Conservation (phyloP, 2,113 vertebrate species). For the Naja naja region DNA sequence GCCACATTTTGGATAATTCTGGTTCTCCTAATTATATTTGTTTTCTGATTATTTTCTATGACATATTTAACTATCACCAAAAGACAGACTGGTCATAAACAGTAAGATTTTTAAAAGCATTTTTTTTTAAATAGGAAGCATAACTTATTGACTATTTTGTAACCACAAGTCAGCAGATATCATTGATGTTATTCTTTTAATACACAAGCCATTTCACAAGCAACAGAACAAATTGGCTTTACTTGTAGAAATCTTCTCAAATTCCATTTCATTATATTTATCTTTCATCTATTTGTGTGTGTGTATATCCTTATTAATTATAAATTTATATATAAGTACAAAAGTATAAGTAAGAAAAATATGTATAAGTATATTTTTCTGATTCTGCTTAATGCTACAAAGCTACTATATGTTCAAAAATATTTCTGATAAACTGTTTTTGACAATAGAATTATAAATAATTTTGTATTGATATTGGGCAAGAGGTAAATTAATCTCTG, state of each 20-base stretch:
- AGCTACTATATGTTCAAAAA: neutral
- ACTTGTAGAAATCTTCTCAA: neutral
- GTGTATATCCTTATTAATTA: too few relatives aligned
- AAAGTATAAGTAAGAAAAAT: too few relatives aligned
- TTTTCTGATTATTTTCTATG: neutral
- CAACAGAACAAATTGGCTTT: neutral
- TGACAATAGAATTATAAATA: neutral
- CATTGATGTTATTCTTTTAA: neutral
- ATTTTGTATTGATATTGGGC: neutral
- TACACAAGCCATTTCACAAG: neutral
- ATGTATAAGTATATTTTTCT: neutral
- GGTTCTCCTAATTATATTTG: neutral
- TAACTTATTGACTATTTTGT: neutral
- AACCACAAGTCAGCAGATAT: neutral
- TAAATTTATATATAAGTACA: neutral
- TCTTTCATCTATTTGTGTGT: neutral
- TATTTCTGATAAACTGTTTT: neutral
- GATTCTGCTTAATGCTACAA: neutral
- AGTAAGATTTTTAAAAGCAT: neutral
- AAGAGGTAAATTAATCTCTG: neutral
- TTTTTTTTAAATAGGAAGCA: neutral
- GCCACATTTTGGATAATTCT: neutral
- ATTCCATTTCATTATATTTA: neutral
- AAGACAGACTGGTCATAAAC: neutral
- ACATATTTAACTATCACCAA: neutral